A percentile compares a stretch with the other conserved stretches of the same genome.
phyloP scores from a whole-genome alignment of 2,888 invertebrate species.

The Acanthoscelides obtectus region DNA sequence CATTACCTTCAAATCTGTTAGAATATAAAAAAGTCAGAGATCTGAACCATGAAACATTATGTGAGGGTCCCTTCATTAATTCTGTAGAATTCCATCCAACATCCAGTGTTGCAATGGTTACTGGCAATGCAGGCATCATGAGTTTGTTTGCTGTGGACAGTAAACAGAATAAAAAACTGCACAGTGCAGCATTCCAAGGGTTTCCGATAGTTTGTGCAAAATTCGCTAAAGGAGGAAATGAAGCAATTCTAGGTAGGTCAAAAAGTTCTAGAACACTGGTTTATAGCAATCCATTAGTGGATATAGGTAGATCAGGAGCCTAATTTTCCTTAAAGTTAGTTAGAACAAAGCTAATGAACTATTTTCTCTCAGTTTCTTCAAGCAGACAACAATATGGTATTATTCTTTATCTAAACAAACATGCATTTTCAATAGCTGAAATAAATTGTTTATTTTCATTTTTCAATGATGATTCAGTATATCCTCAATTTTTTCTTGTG shows the following conservation, averaged over 20 bases:
- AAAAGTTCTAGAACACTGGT: too few relatives aligned
- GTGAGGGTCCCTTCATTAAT: conserved; percentile 64
- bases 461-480: too few relatives aligned
- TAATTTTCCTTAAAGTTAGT: too few relatives aligned
- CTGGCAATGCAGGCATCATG: conserved; percentile 67
- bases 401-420: too few relatives aligned
- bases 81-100: conserved; percentile 83
- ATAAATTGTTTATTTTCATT: too few relatives aligned
- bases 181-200: conserved; percentile 68
- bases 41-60: conserved; percentile 63
- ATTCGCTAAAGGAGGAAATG: conserved; percentile 71
- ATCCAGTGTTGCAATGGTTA: conserved; percentile 77
- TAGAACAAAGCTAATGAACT: too few relatives aligned
- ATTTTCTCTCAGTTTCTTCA: too few relatives aligned
- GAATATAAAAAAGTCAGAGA: conserved; percentile 63
- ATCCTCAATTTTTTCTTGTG: too few relatives aligned
- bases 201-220: conserved; percentile 72
- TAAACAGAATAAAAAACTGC: conserved; percentile 73
- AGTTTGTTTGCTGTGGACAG: conserved; percentile 78
- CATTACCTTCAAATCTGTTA: conserved; percentile 53
- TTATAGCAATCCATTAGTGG: too few relatives aligned
- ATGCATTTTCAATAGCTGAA: too few relatives aligned
- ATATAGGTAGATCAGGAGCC: too few relatives aligned
- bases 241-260: conserved; percentile 61
- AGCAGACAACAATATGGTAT: too few relatives aligned